Evolutionary conservation across 2,888 invertebrate genomes (phyloP), one percentile per base, ranked within the genome.

Genomic region (Tuberolachnus salignus): DNA sequence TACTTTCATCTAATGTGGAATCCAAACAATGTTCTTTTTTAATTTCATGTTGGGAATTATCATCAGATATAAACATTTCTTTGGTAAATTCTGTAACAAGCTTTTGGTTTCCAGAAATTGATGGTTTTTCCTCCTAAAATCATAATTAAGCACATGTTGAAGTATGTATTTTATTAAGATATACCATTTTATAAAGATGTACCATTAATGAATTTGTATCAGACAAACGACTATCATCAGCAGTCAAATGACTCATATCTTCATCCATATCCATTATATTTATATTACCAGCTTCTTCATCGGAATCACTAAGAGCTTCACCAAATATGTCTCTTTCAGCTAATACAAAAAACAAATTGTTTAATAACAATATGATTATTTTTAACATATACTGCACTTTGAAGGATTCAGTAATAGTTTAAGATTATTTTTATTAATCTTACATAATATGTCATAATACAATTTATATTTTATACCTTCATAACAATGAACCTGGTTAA

Each of bases 241-340:
- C 90, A 0, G 92, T 92, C 80, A 93, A 87, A 64, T 90, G 89
- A 82, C 92, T 93, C 44, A 88, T 91, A 74, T 85, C 86, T 83
- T 94, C 94, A 83, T 94, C 94, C 82, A 94, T 87, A 84, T 94
- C 94, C 84, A 91, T 86, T 80, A 83, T 82, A 63, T 83, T 83
- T 83, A 86, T 89, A 19, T 88, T 87, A 80, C 91, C 91, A 82
- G 90, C 90, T 81, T 93, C 92, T 82, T 95, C 95, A 82, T 94
- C 94, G 53, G 95, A 95, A 83, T 96, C 95, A 84, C 95, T 95
- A 0, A 97, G 92, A 46, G 94, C 91, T 82, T 94, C 96, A 46
- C 97, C 97, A 87, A 97, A 97, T 84, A 96, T 94, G 83, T 95
- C 95, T 83, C 92, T 91, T 83, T 92, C 92, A 69, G 90, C 91